phyloP scores from a whole-genome alignment of 2,888 invertebrate genomes.

The Drosophila histrio region DNA sequence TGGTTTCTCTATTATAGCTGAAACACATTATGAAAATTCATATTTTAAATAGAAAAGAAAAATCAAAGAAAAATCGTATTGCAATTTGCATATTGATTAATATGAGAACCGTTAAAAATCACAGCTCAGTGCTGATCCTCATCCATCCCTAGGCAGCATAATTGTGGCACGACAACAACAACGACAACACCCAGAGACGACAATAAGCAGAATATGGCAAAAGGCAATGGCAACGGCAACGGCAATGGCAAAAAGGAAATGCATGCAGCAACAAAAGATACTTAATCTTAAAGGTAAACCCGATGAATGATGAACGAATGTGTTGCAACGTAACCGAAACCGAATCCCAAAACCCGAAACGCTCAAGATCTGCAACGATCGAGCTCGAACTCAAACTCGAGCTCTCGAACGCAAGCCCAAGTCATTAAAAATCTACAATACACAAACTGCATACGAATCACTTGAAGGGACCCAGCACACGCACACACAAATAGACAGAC shows the following conservation, averaged over 20 bases:
- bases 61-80: neutral
- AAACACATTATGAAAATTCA: neutral
- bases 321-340: conserved; percentile 67
- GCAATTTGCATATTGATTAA: conserved; percentile 26
- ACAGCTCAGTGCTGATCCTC: conserved; percentile 36
- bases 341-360: conserved; percentile 49
- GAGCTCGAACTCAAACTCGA: conserved; percentile 17
- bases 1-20: neutral
- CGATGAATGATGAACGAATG: conserved; percentile 76
- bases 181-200: conserved; percentile 38
- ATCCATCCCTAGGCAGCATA: conserved; percentile 43
- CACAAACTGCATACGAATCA: conserved; percentile 79
- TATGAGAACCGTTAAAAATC: conserved; percentile 27
- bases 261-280: conserved; percentile 68
- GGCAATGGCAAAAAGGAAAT: conserved; percentile 60
- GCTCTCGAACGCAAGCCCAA: conserved; percentile 74
- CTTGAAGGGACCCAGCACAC: conserved; percentile 64
- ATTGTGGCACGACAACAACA: conserved; percentile 39
- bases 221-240: conserved; percentile 35
- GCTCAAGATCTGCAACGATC: conserved; percentile 47
- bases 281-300: conserved; percentile 78
- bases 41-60: neutral
- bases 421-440: conserved; percentile 77
- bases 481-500: conserved; percentile 29
- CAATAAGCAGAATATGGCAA: conserved; percentile 58